These are phyloP conservation scores for Gastrophryne carolinensis DNA, from an alignment of 2,797 vertebrate species.

Conservation along the genomic window DNA sequence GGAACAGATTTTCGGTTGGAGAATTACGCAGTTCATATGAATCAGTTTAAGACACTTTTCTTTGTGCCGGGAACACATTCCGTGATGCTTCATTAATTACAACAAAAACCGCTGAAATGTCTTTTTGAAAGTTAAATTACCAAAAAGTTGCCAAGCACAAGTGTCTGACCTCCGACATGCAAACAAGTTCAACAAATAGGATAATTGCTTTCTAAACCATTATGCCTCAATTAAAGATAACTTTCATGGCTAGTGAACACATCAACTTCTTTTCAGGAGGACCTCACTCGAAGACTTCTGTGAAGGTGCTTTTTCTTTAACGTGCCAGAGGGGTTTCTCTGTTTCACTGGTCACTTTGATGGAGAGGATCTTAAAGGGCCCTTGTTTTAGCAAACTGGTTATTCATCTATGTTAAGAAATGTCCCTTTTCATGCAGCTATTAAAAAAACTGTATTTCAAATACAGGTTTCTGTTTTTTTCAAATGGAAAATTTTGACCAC, in stretches of 20 bases:
- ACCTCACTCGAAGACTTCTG: conserved; percentile 76
- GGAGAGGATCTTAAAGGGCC: neutral
- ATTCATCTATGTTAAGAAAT: too few species aligned
- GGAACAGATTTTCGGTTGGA: neutral
- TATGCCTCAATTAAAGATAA: conserved; percentile 56
- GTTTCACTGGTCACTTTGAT: neutral
- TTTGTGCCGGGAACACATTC: conserved; percentile 1
- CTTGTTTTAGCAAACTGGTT: neutral
- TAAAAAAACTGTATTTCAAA: neutral
- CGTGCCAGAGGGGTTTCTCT: neutral
- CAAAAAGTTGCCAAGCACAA: conserved; percentile 60
- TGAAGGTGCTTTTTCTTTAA: neutral
- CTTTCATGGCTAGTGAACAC: conserved; percentile 49
- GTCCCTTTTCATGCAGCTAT: too few species aligned
- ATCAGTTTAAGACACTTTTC: conserved; percentile 1
- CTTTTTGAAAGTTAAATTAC: conserved; percentile 47
- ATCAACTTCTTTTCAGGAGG: conserved; percentile 60
- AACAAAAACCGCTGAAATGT: conserved; percentile 15
- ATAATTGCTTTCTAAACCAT: conserved; percentile 62
- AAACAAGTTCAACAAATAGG: conserved; percentile 64
- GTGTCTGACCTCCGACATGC: conserved; percentile 64
- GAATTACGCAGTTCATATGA: neutral
- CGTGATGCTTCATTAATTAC: conserved; percentile 34
- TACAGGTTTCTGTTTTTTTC: too few species aligned
- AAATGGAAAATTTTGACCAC: too few species aligned